These are phyloP conservation scores for Amphipyra tragopoginis DNA, from an alignment of 2,888 invertebrate species.

Conservation along the genomic window DNA sequence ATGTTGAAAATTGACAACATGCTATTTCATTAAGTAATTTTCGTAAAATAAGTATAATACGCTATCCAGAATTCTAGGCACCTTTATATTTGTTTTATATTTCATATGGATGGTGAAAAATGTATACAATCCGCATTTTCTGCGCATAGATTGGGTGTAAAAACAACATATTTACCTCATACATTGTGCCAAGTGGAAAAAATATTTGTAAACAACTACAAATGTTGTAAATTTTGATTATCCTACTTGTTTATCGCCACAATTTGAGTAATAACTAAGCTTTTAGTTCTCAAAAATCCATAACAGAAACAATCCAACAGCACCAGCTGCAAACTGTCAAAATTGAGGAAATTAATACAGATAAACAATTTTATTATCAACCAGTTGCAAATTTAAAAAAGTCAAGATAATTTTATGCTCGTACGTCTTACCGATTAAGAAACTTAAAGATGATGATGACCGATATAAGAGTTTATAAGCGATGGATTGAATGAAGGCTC, in stretches of 20 bases:
- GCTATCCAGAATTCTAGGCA: constrained; percentile 21
- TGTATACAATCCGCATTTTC: constrained; percentile 53
- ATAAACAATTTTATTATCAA: constrained; percentile 49
- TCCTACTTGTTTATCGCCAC: constrained; percentile 43
- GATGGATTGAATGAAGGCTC: too few species aligned
- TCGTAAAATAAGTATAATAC: constrained; percentile 33
- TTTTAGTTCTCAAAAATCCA: constrained; percentile 71
- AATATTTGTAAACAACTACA: constrained; percentile 31
- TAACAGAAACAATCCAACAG: constrained; percentile 78
- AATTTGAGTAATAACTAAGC: constrained; percentile 58
- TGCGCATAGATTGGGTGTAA: constrained; percentile 42
- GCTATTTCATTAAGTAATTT: constrained; percentile 58
- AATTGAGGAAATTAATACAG: constrained; percentile 57
- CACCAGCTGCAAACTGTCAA: constrained; percentile 88
- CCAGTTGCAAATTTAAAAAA: constrained; percentile 58
- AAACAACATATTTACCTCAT: constrained; percentile 70
- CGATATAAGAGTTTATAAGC: too few species aligned
- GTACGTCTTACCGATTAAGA: constrained; percentile 1
- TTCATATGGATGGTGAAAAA: constrained; percentile 40
- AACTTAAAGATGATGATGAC: too few species aligned
- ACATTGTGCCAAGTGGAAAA: constrained; percentile 66
- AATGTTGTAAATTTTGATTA: constrained; percentile 44
- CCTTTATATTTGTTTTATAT: constrained; percentile 25
- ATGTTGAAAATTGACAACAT: constrained; percentile 82
- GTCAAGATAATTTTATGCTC: constrained; percentile 17